phyloP scores from a whole-genome alignment of 2,888 invertebrate genomes.

The Spisula subtruncata region DNA sequence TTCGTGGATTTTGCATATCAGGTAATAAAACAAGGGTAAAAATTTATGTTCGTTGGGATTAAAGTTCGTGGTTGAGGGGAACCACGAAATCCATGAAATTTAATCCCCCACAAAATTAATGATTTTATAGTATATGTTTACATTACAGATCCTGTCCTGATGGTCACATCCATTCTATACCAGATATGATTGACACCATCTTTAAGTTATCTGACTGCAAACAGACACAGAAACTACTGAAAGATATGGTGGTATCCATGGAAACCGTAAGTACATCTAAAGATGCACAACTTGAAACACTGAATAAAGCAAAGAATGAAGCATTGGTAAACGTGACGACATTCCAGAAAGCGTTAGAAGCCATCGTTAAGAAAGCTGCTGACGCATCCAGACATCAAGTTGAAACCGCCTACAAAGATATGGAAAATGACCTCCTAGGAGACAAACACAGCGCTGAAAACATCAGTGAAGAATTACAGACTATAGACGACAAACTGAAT shows the following conservation, averaged over 20 bases:
- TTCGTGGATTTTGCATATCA: no score
- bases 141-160: background rate
- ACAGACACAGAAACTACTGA: constrained; percentile 9
- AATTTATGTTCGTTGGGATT: no score
- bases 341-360: constrained; percentile 12
- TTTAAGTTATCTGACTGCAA: background rate
- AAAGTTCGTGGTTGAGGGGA: no score
- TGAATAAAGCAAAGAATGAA: constrained; percentile 2
- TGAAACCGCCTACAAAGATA: background rate
- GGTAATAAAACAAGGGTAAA: no score
- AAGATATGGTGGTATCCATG: constrained; percentile 19
- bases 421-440: background rate
- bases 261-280: background rate
- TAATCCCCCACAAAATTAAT: background rate
- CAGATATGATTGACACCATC: constrained; percentile 23
- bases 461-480: background rate
- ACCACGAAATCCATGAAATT: no score
- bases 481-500: background rate
- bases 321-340: background rate
- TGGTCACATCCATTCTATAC: background rate
- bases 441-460: background rate
- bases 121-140: background rate
- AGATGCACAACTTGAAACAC: background rate
- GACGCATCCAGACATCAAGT: background rate
- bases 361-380: background rate